A percentile compares a stretch with the other conserved stretches of the same genome.
Evolutionary conservation across 1,140 invertebrate species (phyloP).

Genomic region (Drosophila virilis): DNA sequence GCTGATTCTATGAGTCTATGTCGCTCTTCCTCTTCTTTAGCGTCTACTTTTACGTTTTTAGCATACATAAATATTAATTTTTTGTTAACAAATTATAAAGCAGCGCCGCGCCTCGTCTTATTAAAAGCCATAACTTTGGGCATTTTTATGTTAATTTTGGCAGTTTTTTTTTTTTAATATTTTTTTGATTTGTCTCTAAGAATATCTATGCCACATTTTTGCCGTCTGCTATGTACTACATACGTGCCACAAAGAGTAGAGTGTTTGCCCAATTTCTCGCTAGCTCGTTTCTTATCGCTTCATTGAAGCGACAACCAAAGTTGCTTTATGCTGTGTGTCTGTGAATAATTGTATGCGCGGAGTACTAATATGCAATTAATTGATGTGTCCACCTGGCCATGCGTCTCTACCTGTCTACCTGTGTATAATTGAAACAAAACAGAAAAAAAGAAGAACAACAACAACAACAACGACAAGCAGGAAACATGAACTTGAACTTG

Average conservation of each 20-base stretch:
- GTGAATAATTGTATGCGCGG: slow-evolving; percentile 49
- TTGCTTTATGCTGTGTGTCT: slow-evolving; percentile 1
- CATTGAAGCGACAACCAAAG: slow-evolving; percentile 54
- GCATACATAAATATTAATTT: slow-evolving; percentile 66
- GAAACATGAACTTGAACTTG: slow-evolving; percentile 68
- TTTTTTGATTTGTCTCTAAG: slow-evolving; percentile 22
- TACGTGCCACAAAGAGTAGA: slow-evolving; percentile 33
- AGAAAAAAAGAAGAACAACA: too few relatives aligned
- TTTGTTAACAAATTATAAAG: slow-evolving; percentile 44
- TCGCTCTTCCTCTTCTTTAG: slow-evolving; percentile 5
- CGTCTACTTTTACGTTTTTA: slow-evolving; percentile 29
- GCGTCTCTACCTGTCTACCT: not conserved
- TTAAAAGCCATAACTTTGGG: slow-evolving; percentile 48
- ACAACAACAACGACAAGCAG: slow-evolving; percentile 28
- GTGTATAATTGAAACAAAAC: not conserved
- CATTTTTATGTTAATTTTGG: slow-evolving; percentile 56
- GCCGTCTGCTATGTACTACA: not conserved
- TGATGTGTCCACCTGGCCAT: slow-evolving; percentile 28
- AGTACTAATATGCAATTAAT: slow-evolving; percentile 75
- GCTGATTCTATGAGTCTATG: slow-evolving; percentile 17
- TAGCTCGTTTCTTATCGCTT: slow-evolving; percentile 49
- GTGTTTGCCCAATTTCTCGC: slow-evolving; percentile 51
- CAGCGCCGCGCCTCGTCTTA: slow-evolving; percentile 17
- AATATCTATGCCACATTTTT: slow-evolving; percentile 60
- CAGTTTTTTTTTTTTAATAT: slow-evolving; percentile 26